phyloP scores from a whole-genome alignment of 2,888 invertebrate species.

The Cacoxenus indagator region DNA sequence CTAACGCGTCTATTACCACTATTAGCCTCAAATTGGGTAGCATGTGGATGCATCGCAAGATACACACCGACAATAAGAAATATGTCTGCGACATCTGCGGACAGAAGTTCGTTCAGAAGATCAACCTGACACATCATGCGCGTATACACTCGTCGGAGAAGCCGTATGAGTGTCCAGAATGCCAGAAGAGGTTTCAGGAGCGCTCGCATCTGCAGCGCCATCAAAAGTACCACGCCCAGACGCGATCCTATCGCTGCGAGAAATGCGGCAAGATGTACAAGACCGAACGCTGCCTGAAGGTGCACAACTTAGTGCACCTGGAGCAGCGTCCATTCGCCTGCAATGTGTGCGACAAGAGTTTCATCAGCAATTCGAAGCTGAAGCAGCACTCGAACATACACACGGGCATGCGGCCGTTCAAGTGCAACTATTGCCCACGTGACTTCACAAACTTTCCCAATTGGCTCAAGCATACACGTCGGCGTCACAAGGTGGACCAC shows the following conservation, averaged over 20 bases:
- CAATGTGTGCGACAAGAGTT: constrained; percentile 74
- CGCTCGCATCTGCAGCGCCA: constrained; percentile 70
- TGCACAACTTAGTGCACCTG: constrained; percentile 73
- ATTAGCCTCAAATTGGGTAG: constrained; percentile 68
- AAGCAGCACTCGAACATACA: constrained; percentile 76
- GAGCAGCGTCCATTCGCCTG: constrained; percentile 74
- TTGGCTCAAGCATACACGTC: constrained; percentile 75
- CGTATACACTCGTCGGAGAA: constrained; percentile 70
- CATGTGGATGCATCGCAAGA: constrained; percentile 71
- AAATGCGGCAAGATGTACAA: constrained; percentile 72
- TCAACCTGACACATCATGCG: constrained; percentile 70
- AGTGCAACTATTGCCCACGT: constrained; percentile 75
- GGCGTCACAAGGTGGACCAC: constrained; percentile 73
- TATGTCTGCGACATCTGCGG: constrained; percentile 71
- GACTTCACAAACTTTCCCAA: constrained; percentile 76
- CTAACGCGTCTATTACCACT: neutral
- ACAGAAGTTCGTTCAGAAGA: constrained; percentile 71
- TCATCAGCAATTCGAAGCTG: constrained; percentile 74
- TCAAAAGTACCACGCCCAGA: constrained; percentile 70
- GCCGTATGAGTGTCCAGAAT: constrained; percentile 69
- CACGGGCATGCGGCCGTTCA: constrained; percentile 74
- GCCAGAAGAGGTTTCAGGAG: constrained; percentile 70
- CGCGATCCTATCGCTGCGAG: constrained; percentile 69
- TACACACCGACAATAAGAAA: constrained; percentile 70
- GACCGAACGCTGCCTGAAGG: constrained; percentile 74